phyloP scores from a whole-genome alignment of 30 jellyfish, hydroid and myxozoan species.

The Sanderia malayensis region DNA sequence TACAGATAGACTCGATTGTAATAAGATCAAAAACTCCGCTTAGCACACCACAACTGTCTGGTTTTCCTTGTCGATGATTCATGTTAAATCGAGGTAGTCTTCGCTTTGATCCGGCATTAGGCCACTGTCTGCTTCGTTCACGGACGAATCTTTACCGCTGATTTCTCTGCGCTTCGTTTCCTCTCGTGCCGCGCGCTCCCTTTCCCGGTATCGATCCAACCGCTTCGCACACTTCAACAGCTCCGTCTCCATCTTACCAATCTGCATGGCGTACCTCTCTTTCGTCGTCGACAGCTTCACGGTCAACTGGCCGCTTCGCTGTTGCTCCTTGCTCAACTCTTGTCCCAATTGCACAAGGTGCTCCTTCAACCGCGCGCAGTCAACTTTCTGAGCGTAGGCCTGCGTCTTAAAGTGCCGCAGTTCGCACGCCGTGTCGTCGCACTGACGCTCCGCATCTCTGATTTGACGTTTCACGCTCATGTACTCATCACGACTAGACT shows the following conservation, averaged over 20 bases:
- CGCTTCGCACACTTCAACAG: conserved; percentile 55
- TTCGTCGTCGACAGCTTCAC: conserved; percentile 29
- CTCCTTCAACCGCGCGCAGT: conserved; percentile 42
- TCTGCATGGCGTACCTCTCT: conserved; percentile 38
- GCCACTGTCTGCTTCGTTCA: conserved; percentile 63
- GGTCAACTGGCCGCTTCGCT: conserved; percentile 37
- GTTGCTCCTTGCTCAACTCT: conserved; percentile 68
- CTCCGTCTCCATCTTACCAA: conserved; percentile 40
- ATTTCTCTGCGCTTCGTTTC: conserved; percentile 28
- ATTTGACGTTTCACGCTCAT: conserved; percentile 22
- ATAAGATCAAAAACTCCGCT: too few relatives aligned
- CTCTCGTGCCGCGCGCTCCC: conserved; percentile 43
- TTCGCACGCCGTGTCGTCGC: conserved; percentile 25
- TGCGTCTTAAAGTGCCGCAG: conserved; percentile 47
- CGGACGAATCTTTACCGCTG: conserved; percentile 48
- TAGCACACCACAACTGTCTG: too few relatives aligned
- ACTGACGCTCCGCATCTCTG: conserved; percentile 30
- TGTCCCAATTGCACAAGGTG: conserved; percentile 59
- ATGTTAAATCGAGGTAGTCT: conserved; percentile 40
- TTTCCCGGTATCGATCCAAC: conserved; percentile 55
- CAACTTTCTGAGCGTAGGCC: conserved; percentile 50
- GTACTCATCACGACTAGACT: neutral
- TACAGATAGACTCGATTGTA: too few relatives aligned
- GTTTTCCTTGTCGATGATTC: too few relatives aligned
- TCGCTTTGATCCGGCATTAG: conserved; percentile 61